phyloP scores from a whole-genome alignment of 2,888 invertebrate species.

The Axea sp. region DNA sequence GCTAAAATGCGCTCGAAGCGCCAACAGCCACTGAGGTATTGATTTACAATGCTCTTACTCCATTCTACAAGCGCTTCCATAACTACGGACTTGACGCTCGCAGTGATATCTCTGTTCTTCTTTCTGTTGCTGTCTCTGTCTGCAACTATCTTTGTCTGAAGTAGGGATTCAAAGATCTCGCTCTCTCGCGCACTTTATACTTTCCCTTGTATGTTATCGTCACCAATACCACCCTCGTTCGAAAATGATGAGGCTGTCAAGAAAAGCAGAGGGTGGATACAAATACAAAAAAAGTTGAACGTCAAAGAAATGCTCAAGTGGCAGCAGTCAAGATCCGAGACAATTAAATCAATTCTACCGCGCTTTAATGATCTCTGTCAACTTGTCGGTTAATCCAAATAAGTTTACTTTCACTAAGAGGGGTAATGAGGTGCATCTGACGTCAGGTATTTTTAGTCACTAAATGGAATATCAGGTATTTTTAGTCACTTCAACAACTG shows the following conservation, averaged over 20 bases:
- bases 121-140: constrained; percentile 15
- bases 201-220: constrained; percentile 45
- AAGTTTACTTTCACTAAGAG: constrained; percentile 29
- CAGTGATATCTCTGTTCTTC: constrained; percentile 50
- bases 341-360: constrained; percentile 48
- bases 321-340: constrained; percentile 34
- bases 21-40: constrained; percentile 70
- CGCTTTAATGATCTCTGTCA: constrained; percentile 45
- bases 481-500: not conserved
- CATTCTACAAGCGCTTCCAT: constrained; percentile 71
- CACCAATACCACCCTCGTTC: constrained; percentile 57
- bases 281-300: constrained; percentile 24
- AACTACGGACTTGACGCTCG: constrained; percentile 66
- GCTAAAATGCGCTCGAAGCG: constrained; percentile 57
- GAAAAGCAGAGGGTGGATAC: constrained; percentile 56
- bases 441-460: constrained; percentile 39
- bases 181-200: constrained; percentile 30
- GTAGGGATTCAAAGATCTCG: constrained; percentile 23
- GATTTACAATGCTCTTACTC: constrained; percentile 75
- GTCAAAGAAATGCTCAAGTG: constrained; percentile 51
- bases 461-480: constrained; percentile 2
- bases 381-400: constrained; percentile 29
- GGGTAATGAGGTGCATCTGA: constrained; percentile 30
- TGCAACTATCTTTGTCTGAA: constrained; percentile 20
- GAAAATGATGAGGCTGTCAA: constrained; percentile 56